phyloP scores from a whole-genome alignment of 2,888 invertebrate genomes.

The Theretra japonica region DNA sequence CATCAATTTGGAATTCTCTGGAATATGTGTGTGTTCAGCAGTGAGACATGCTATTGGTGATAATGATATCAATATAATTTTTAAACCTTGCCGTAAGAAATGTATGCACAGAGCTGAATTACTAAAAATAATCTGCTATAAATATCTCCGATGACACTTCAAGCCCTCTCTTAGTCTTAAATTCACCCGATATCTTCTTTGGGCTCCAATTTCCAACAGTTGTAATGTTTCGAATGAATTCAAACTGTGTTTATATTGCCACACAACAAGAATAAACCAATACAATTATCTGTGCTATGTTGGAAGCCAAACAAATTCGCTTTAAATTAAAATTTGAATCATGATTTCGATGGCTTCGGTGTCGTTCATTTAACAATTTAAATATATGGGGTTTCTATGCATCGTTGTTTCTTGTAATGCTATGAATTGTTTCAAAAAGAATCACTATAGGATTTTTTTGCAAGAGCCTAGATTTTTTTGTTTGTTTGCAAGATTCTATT shows the following conservation, averaged over 20 bases:
- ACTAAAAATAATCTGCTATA: too few species aligned
- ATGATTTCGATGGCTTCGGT: neutral
- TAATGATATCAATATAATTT: too few species aligned
- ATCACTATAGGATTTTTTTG: neutral
- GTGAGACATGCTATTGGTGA: too few species aligned
- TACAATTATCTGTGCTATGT: neutral
- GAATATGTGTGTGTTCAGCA: too few species aligned
- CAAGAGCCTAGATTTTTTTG: too few species aligned
- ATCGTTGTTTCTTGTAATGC: neutral
- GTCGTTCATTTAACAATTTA: neutral
- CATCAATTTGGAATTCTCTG: too few species aligned
- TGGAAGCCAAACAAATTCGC: conserved; percentile 9
- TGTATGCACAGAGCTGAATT: too few species aligned
- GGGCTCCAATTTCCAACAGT: neutral
- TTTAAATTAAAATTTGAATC: conserved; percentile 9
- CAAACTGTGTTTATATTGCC: neutral
- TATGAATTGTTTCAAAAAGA: neutral
- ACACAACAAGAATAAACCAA: neutral
- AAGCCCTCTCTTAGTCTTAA: too few species aligned
- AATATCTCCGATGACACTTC: too few species aligned
- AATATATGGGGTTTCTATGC: neutral
- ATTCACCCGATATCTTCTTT: too few species aligned
- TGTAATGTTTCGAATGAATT: neutral
- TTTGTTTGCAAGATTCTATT: too few species aligned
- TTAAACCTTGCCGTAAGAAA: too few species aligned